Base-by-base conservation (phyloP, 2,888 invertebrate species). In the Synergus gifuensis region DNA sequence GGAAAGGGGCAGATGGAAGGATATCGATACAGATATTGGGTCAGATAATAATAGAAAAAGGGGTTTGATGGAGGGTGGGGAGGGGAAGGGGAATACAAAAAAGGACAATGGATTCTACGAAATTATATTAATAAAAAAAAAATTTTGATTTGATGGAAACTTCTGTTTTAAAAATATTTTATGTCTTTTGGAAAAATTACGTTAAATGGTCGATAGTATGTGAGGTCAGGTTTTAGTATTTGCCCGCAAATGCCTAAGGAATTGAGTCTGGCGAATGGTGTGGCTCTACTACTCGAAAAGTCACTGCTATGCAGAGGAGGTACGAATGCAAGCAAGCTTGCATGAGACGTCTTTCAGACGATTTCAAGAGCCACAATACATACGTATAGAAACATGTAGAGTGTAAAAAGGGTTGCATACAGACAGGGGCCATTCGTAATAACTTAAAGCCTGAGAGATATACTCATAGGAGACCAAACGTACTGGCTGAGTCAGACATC, bases 401-500 rank as follows among this genome's bases (percentile, higher is more conserved):
- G 18, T 67, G 49, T 73, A 14, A 22, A 16, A 36, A 40, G 36
- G 54, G 54, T 58, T n/a, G 49, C 54, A 73, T 58, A 28, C 16
- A 54, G 18, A 73, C 40, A 54, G 73, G 54, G 36, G 54, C 73
- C 36, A 73, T 73, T 73, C 54, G 54, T 54, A 73, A 73, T 73
- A 73, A 73, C 54, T 73, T 54, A 73, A 73, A 73, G 73, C 40
- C 49, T 58, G 49, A 36, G 36, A 73, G 54, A 73, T 73, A 73
- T 54, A n/a, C 73, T 54, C 54, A 8, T 54, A 5, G 54, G 11
- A 36, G 54, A n/a, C 73, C 73, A 40, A 73, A 73, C 40, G 73
- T 73, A 58, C 73, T 73, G 54, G 54, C 54, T 73, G 73, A 58
- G 49, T 73, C 73, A 73, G 73, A 73, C 73, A 73, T 73, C 54